These are phyloP conservation scores for Nesometra sesokonis DNA, from an alignment of 35 echinoderm and acorn worm species.

Conservation along the genomic window DNA sequence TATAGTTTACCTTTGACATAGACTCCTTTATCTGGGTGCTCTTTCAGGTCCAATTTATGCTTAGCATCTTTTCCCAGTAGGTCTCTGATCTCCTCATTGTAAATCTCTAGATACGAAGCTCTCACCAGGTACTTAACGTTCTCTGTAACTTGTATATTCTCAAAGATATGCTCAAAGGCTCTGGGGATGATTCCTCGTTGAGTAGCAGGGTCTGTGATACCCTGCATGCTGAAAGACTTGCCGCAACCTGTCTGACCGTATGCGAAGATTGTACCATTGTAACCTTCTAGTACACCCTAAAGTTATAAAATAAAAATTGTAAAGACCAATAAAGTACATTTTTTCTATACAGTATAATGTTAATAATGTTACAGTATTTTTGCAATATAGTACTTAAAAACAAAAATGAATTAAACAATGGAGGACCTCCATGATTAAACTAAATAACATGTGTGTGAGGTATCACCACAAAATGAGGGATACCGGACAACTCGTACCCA, in stretches of 20 bases:
- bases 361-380: too few species aligned
- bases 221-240: slow-evolving; percentile 99
- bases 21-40: slow-evolving; percentile 89
- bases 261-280: slow-evolving; percentile 98
- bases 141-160: slow-evolving; percentile 90
- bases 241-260: slow-evolving; percentile 98
- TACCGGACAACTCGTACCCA: too few species aligned
- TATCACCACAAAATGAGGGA: too few species aligned
- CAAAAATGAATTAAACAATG: too few species aligned
- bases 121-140: slow-evolving; percentile 76
- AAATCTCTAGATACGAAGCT: slow-evolving; percentile 95
- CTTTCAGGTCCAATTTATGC: slow-evolving; percentile 72
- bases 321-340: too few species aligned
- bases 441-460: too few species aligned
- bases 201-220: slow-evolving; percentile 80
- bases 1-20: slow-evolving; percentile 87
- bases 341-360: too few species aligned
- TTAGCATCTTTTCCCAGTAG: slow-evolving; percentile 76
- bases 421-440: too few species aligned
- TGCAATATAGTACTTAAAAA: too few species aligned
- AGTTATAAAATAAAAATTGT: too few species aligned
- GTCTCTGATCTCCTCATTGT: slow-evolving; percentile 97
- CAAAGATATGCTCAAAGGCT: slow-evolving; percentile 99
- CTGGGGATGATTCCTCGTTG: slow-evolving; percentile 88
- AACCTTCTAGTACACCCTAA: slow-evolving; percentile 86